Evolutionary conservation across 1,140 invertebrate genomes (phyloP).

Genomic region (Panagrolaimus sp.): DNA sequence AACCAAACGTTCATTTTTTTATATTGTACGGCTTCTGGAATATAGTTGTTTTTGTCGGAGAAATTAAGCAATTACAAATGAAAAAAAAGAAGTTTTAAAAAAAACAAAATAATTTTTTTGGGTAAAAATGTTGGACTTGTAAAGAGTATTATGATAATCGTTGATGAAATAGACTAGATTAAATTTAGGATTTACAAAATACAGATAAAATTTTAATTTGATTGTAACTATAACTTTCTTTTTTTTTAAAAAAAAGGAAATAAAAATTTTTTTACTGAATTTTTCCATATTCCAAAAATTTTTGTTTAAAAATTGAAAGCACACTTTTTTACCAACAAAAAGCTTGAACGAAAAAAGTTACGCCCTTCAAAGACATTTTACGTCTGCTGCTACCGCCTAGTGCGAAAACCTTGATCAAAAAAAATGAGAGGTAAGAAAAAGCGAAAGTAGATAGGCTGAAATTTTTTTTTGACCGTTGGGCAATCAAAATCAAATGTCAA

Average conservation of each 20-base stretch:
- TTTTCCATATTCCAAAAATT: not conserved
- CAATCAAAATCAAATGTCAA: slow-evolving; percentile 15
- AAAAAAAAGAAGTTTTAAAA: too few relatives aligned
- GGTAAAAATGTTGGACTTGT: too few relatives aligned
- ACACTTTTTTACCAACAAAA: not conserved
- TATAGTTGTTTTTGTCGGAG: too few relatives aligned
- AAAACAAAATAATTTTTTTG: too few relatives aligned
- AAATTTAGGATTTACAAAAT: too few relatives aligned
- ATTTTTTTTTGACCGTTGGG: slow-evolving; percentile 11
- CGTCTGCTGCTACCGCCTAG: not conserved
- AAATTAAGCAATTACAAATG: too few relatives aligned
- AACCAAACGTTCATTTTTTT: too few relatives aligned
- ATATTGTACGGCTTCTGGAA: too few relatives aligned
- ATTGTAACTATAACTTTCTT: too few relatives aligned
- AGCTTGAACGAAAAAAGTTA: not conserved
- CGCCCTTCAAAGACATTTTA: not conserved
- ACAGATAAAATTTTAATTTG: too few relatives aligned
- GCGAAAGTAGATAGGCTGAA: not conserved
- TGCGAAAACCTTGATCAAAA: slow-evolving; percentile 14
- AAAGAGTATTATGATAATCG: too few relatives aligned
- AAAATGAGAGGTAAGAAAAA: not conserved
- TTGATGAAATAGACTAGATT: too few relatives aligned
- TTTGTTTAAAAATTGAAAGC: not conserved
- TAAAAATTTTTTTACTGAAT: not conserved
- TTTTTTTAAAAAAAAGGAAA: not conserved